A percentile compares a stretch with the other conserved stretches of the same genome.
Evolutionary conservation across 2,113 vertebrate species (phyloP).

Genomic region (Chrysemys picta): DNA sequence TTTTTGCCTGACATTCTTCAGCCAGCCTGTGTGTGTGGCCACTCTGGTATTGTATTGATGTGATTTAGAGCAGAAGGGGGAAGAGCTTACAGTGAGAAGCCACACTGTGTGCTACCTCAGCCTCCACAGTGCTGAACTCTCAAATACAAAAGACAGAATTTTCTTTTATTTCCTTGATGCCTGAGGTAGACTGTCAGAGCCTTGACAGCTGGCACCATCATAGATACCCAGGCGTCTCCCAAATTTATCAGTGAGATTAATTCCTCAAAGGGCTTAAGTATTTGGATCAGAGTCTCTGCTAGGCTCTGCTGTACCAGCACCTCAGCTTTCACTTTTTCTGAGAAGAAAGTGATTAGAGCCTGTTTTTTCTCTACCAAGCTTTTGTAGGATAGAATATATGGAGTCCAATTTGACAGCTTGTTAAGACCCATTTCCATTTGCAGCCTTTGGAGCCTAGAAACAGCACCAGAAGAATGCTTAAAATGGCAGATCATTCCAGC

Average conservation of each 20-base stretch:
- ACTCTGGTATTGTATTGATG: not conserved
- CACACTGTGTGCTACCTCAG: not conserved
- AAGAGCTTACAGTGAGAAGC: not conserved
- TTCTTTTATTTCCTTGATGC: conserved; percentile 6
- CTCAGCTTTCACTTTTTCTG: not conserved
- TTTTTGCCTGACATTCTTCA: not conserved
- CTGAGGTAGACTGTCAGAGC: not conserved
- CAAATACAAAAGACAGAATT: not conserved
- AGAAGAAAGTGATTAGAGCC: not conserved
- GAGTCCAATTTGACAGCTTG: not conserved
- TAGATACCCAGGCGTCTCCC: fast-evolving
- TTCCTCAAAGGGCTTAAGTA: conserved; percentile 6
- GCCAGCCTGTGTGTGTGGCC: fast-evolving
- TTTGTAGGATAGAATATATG: not conserved
- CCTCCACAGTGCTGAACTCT: not conserved
- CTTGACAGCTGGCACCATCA: not conserved
- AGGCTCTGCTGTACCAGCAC: not conserved
- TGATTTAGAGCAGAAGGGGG: not conserved
- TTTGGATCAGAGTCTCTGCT: not conserved
- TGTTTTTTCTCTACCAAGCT: conserved; percentile 5
- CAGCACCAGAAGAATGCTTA: not conserved
- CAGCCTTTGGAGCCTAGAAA: not conserved
- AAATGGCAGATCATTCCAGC: not conserved
- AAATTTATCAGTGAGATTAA: conserved; percentile 18
- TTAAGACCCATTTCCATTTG: not conserved